Evolutionary conservation across 2,797 vertebrate species (phyloP).

Genomic region (Momotus momota): DNA sequence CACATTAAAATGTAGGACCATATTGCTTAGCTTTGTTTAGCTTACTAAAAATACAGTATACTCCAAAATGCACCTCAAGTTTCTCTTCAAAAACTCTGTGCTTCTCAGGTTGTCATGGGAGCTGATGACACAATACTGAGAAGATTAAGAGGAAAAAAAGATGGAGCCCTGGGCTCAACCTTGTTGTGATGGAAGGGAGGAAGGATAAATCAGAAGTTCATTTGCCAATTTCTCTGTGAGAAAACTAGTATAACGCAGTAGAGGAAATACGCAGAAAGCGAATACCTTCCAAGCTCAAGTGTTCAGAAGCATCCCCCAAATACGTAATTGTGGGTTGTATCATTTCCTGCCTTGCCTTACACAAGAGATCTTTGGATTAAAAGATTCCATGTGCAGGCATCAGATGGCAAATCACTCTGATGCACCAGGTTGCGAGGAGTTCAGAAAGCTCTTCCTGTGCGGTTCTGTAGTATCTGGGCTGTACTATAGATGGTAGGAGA

Average conservation of each 20-base stretch:
- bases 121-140: neutral
- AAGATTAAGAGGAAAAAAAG: neutral
- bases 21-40: neutral
- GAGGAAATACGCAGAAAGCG: neutral
- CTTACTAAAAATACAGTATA: neutral
- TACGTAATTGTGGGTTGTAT: neutral
- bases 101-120: neutral
- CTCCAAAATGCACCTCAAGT: neutral
- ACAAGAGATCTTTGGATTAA: neutral
- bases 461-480: neutral
- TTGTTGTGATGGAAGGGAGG: neutral
- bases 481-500: neutral
- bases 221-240: neutral
- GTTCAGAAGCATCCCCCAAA: neutral
- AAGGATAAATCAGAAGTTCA: neutral
- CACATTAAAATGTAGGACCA: neutral
- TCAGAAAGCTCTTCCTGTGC: neutral
- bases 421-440: neutral
- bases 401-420: neutral
- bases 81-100: neutral
- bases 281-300: neutral
- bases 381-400: accelerated
- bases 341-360: neutral
- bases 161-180: neutral
- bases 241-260: neutral